phyloP scores from a whole-genome alignment of 2,113 vertebrate genomes.

The Archocentrus centrarchus region DNA sequence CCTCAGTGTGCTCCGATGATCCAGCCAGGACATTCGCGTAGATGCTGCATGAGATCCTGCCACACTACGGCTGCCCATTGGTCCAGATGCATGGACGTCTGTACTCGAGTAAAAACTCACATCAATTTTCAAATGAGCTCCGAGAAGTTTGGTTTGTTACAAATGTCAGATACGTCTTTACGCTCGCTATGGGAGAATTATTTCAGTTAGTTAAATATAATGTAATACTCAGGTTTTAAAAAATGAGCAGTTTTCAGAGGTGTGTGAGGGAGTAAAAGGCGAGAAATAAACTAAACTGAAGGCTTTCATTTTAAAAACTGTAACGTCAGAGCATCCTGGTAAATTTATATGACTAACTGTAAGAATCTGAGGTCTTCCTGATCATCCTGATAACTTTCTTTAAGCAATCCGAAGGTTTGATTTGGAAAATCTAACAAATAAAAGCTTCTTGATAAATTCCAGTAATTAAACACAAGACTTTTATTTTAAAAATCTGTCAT shows the following conservation, averaged over 20 bases:
- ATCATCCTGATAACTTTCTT: not conserved
- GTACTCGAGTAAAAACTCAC: not conserved
- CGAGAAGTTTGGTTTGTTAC: not conserved
- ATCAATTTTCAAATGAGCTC: not conserved
- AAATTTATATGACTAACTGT: not conserved
- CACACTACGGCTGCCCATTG: not conserved
- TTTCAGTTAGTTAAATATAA: not conserved
- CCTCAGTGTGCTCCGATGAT: not conserved
- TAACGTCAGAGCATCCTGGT: not conserved
- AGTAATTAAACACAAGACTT: not conserved
- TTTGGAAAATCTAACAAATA: not conserved
- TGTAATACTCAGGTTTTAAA: not conserved
- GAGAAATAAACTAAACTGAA: no score
- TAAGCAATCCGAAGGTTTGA: not conserved
- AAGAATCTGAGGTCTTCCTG: not conserved
- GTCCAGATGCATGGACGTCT: not conserved
- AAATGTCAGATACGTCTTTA: not conserved
- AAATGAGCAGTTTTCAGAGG: not conserved
- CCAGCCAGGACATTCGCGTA: not conserved
- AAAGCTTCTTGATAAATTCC: not conserved
- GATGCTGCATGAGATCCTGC: not conserved
- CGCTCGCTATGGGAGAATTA: not conserved
- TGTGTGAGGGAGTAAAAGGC: not conserved
- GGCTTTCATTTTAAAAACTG: not conserved
- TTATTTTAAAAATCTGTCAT: not conserved